A percentile compares a stretch with the other conserved stretches of the same genome.
phyloP scores from a whole-genome alignment of 2,797 vertebrate species.

The Allenopithecus nigroviridis region DNA sequence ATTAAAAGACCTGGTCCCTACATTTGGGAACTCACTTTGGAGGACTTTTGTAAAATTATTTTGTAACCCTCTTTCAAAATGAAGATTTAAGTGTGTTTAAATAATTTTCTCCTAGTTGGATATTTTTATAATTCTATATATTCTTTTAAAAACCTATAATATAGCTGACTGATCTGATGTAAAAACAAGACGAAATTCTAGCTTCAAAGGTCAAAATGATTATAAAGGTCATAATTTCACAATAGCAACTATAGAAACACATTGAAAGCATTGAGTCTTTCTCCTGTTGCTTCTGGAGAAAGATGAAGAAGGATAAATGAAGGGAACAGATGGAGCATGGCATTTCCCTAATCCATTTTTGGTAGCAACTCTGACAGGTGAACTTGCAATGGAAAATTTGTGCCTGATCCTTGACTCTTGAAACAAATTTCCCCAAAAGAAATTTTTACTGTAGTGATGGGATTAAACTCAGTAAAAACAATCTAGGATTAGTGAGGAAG shows the following conservation, averaged over 20 bases:
- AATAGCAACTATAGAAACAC: background rate
- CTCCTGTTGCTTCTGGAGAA: background rate
- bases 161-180: background rate
- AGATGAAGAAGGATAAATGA: background rate
- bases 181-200: conserved; percentile 10
- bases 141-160: background rate
- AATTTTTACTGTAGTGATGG: background rate
- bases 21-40: background rate
- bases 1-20: background rate
- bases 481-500: background rate
- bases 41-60: background rate
- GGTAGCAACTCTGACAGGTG: background rate
- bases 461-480: conserved; percentile 39
- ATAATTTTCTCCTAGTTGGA: conserved; percentile 37
- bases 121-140: conserved; percentile 4
- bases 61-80: background rate
- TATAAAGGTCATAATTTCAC: background rate
- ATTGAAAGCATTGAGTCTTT: background rate
- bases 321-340: background rate
- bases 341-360: background rate
- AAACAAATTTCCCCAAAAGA: conserved; percentile 22
- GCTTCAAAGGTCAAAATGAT: background rate
- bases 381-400: background rate
- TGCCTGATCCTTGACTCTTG: background rate
- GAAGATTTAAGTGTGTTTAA: conserved; percentile 23